phyloP scores from a whole-genome alignment of 2,888 invertebrate genomes.

The Agelastica alni region DNA sequence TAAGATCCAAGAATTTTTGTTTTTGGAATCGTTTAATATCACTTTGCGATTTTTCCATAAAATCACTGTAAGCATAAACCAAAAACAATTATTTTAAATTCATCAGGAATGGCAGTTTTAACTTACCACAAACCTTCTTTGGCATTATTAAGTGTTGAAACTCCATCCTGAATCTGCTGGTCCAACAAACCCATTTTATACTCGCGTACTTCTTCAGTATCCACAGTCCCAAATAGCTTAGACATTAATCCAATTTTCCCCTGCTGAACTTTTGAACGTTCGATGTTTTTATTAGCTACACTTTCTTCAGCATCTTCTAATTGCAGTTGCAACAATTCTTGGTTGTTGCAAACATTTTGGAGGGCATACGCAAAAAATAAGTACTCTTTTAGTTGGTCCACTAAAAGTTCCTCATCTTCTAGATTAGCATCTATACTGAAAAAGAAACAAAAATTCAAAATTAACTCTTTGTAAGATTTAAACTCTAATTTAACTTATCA shows the following conservation, averaged over 20 bases:
- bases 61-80: conserved; percentile 64
- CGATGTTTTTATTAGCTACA: conserved; percentile 58
- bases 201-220: conserved; percentile 76
- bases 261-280: conserved; percentile 63
- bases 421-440: conserved; percentile 56
- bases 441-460: too few relatives aligned
- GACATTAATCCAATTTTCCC: conserved; percentile 76
- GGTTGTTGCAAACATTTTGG: conserved; percentile 67
- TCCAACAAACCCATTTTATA: conserved; percentile 69
- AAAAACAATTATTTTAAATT: conserved; percentile 6
- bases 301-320: conserved; percentile 72
- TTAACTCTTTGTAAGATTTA: too few relatives aligned
- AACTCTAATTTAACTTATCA: too few relatives aligned
- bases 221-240: conserved; percentile 73
- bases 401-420: conserved; percentile 81
- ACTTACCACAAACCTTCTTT: conserved; percentile 66
- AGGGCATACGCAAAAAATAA: conserved; percentile 75
- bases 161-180: conserved; percentile 67
- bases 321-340: conserved; percentile 73
- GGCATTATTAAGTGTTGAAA: conserved; percentile 62
- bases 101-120: too few relatives aligned
- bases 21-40: conserved; percentile 75
- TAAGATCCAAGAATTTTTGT: conserved; percentile 72
- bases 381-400: conserved; percentile 84
- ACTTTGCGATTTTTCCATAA: conserved; percentile 66